Evolutionary conservation across 2,797 vertebrate genomes (phyloP).

Genomic region (Odontamblyopus rebecca): DNA sequence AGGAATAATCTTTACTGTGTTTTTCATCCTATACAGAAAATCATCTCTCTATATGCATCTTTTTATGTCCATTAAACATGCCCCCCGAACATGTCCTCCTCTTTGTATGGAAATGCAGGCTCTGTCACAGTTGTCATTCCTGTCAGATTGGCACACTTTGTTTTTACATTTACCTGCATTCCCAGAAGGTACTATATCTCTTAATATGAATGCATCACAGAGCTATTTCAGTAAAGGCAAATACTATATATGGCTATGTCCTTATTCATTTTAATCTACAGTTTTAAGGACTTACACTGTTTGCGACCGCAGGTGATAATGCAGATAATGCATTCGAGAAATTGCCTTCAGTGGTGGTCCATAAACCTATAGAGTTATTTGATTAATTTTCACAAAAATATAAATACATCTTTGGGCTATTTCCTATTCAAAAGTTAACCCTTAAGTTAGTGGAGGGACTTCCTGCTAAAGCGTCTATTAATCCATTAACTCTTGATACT

Average conservation of each 20-base stretch:
- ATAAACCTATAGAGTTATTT: conserved; percentile 4
- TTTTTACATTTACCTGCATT: conserved; percentile 50
- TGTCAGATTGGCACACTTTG: conserved; percentile 52
- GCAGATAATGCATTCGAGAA: conserved; percentile 49
- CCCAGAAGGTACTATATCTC: conserved; percentile 47
- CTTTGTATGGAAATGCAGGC: conserved; percentile 70
- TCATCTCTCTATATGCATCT: conserved; percentile 57
- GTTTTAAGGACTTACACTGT: conserved; percentile 40
- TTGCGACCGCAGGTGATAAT: conserved; percentile 50
- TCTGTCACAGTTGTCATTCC: conserved; percentile 56
- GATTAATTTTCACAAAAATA: conserved; percentile 1
- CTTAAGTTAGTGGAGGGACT: background rate
- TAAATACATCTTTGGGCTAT: background rate
- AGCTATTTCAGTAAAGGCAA: conserved; percentile 30
- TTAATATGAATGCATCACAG: conserved; percentile 39
- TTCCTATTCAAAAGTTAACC: background rate
- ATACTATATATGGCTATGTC: conserved; percentile 35
- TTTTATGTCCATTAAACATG: conserved; percentile 57
- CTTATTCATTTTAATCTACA: conserved; percentile 61
- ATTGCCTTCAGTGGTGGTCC: conserved; percentile 1
- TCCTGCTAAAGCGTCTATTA: no score
- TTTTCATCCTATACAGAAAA: conserved; percentile 55
- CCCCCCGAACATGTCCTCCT: conserved; percentile 54
- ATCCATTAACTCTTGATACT: no score
- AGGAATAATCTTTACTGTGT: conserved; percentile 54